Evolutionary conservation across 2,113 vertebrate species (phyloP).

Genomic region (Campylomormyrus numenius): DNA sequence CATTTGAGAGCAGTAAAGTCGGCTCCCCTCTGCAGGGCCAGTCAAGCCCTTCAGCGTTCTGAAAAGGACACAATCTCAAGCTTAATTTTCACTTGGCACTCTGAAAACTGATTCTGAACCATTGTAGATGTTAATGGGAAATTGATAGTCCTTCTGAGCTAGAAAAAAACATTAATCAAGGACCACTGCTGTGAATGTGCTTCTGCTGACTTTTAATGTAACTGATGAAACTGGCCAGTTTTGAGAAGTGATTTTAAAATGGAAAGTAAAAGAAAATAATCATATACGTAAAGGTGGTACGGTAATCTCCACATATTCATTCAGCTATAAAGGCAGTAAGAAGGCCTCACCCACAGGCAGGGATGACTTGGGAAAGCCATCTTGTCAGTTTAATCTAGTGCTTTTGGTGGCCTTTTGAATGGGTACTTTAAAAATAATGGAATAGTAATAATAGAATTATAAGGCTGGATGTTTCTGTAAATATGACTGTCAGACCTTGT

Average conservation of each 20-base stretch:
- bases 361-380: neutral
- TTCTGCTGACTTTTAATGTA: constrained; percentile 7
- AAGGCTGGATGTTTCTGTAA: neutral
- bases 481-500: neutral
- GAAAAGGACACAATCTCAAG: neutral
- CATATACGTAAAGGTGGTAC: neutral
- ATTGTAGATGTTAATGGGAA: constrained; percentile 14
- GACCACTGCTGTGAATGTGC: neutral
- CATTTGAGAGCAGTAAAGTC: neutral
- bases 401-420: neutral
- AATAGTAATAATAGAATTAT: neutral
- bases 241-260: constrained; percentile 13
- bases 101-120: neutral
- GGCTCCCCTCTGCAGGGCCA: neutral
- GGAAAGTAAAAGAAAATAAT: neutral
- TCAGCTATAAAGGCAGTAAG: neutral
- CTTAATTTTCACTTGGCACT: neutral
- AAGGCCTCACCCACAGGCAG: neutral
- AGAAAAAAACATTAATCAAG: constrained; percentile 11
- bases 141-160: constrained; percentile 16
- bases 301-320: neutral
- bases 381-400: neutral
- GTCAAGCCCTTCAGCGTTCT: neutral
- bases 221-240: constrained; percentile 1
- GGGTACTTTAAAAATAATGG: neutral